These are phyloP conservation scores for Aporrectodea caliginosa DNA, from an alignment of 1,140 invertebrate genomes.

Conservation along the genomic window DNA sequence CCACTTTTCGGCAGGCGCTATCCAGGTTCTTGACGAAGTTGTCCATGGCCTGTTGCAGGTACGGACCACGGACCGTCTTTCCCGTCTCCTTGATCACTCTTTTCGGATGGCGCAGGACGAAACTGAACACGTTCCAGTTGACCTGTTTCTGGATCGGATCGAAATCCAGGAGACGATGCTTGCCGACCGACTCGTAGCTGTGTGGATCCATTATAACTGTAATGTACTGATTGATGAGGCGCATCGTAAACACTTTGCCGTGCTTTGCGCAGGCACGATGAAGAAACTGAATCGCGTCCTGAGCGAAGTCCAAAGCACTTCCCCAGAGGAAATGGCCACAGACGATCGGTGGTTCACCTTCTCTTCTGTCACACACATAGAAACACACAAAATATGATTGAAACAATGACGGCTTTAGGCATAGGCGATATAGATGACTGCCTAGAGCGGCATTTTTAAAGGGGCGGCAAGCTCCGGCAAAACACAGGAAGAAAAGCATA, in stretches of 20 bases:
- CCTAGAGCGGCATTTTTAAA: no score
- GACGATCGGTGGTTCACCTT: slow-evolving; percentile 46
- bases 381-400: no score
- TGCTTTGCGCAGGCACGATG: slow-evolving; percentile 41
- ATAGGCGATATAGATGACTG: no score
- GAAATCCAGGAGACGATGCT: slow-evolving; percentile 53
- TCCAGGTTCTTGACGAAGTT: slow-evolving; percentile 46
- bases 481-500: no score
- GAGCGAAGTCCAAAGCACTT: slow-evolving; percentile 47
- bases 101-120: slow-evolving; percentile 43
- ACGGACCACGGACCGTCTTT: slow-evolving; percentile 48
- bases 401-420: no score
- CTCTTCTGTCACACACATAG: slow-evolving; percentile 44
- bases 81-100: slow-evolving; percentile 53
- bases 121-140: slow-evolving; percentile 53
- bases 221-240: slow-evolving; percentile 50
- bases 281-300: slow-evolving; percentile 50
- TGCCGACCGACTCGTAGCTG: slow-evolving; percentile 46
- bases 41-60: slow-evolving; percentile 42
- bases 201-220: slow-evolving; percentile 53
- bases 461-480: no score
- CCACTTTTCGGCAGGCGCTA: slow-evolving; percentile 47
- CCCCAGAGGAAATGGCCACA: slow-evolving; percentile 50
- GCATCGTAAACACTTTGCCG: slow-evolving; percentile 53
- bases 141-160: slow-evolving; percentile 54